Percentiles rank a stretch among this genome's conserved stretches.
These are phyloP conservation scores for Aphidius gifuensis DNA, from an alignment of 1,140 invertebrate genomes.

Conservation along the genomic window DNA sequence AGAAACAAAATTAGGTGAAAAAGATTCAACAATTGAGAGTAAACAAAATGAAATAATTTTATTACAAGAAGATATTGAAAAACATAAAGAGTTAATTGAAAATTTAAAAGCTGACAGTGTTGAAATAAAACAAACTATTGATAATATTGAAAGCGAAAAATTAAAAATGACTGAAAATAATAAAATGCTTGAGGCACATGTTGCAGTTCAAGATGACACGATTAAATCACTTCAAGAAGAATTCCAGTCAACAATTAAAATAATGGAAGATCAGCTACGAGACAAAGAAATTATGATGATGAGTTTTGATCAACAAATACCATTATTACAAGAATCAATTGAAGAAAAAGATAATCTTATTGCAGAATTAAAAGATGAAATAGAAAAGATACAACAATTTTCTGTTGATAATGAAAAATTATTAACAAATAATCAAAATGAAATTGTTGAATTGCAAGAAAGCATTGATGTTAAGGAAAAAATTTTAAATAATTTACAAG, in stretches of 20 bases:
- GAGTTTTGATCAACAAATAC: constrained; percentile 21
- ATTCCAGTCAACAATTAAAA: constrained; percentile 37
- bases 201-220: constrained; percentile 31
- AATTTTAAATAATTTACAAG: background rate
- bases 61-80: background rate
- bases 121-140: constrained; percentile 1
- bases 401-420: constrained; percentile 17
- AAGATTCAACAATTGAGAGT: background rate
- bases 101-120: background rate
- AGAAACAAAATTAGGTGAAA: constrained; percentile 30
- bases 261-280: constrained; percentile 25
- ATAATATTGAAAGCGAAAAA: constrained; percentile 1
- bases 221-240: constrained; percentile 42
- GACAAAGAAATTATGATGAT: constrained; percentile 20
- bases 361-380: constrained; percentile 33
- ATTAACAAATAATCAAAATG: background rate
- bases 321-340: constrained; percentile 16
- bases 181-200: constrained; percentile 26
- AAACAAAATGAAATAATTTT: constrained; percentile 19
- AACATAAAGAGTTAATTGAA: background rate
- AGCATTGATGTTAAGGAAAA: background rate
- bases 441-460: constrained; percentile 11
- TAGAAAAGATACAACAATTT: constrained; percentile 44
- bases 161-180: constrained; percentile 28
- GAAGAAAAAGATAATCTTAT: constrained; percentile 33